Evolutionary conservation across 1,140 invertebrate genomes (phyloP).

Genomic region (Drosophila bocki): DNA sequence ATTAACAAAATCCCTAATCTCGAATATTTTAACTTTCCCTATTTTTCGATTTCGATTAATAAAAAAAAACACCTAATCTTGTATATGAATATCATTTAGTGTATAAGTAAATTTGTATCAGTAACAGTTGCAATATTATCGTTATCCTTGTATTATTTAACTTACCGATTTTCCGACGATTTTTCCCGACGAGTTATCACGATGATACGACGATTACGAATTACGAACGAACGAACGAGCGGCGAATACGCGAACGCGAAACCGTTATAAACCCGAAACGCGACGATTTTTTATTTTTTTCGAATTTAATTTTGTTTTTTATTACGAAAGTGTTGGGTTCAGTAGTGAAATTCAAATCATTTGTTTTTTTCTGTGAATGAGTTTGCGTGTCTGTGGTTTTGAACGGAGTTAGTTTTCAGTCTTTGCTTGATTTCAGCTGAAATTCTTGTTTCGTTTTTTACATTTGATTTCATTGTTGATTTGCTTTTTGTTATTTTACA

Average conservation of each 20-base stretch:
- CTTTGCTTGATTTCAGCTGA: constrained; percentile 53
- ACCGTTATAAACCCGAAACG: constrained; percentile 84
- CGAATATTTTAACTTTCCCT: constrained; percentile 36
- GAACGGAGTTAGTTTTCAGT: constrained; percentile 65
- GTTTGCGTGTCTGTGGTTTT: constrained; percentile 40
- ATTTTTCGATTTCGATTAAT: constrained; percentile 4
- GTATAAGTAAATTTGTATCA: constrained; percentile 75
- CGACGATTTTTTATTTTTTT: constrained; percentile 56
- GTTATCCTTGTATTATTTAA: constrained; percentile 65
- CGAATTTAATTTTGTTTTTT: constrained; percentile 23
- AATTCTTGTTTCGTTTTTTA: constrained; percentile 6
- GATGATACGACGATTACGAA: constrained; percentile 59
- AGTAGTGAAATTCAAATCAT: constrained; percentile 47
- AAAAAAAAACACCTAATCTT: constrained; percentile 57
- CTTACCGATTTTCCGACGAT: constrained; percentile 24
- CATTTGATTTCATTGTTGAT: no score
- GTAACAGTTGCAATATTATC: constrained; percentile 76
- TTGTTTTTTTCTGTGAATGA: constrained; percentile 26
- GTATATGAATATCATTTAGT: constrained; percentile 63
- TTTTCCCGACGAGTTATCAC: constrained; percentile 62
- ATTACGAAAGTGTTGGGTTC: constrained; percentile 55
- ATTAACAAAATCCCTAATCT: constrained; percentile 68
- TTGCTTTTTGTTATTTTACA: no score
- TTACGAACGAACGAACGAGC: constrained; percentile 78
- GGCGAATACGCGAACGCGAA: constrained; percentile 84